Evolutionary conservation across 1,140 invertebrate genomes (phyloP).

Genomic region (Araneus ventricosus): DNA sequence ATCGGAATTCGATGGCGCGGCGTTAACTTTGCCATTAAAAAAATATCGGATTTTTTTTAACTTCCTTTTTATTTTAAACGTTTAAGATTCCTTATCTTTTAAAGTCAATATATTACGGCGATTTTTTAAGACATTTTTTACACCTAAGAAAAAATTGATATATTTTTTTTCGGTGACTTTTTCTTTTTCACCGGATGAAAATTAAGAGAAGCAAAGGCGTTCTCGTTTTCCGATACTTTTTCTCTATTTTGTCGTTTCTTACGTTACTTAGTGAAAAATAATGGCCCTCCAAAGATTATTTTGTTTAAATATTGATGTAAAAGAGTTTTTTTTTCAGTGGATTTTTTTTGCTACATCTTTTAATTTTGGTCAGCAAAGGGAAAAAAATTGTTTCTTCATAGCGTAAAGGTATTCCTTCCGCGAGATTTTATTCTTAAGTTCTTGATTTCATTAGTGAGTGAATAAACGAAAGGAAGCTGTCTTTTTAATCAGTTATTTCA

Average conservation of each 20-base stretch:
- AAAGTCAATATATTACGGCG: slow-evolving; percentile 5
- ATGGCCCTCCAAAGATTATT: too few species aligned
- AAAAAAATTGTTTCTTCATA: too few species aligned
- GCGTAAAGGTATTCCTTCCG: too few species aligned
- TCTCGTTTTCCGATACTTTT: background rate
- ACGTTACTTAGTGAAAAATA: too few species aligned
- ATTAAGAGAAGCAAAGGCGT: background rate
- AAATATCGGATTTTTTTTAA: slow-evolving; percentile 53
- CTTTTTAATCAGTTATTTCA: too few species aligned
- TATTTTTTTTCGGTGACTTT: background rate
- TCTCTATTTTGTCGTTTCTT: background rate
- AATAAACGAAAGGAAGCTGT: too few species aligned
- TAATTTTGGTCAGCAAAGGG: too few species aligned
- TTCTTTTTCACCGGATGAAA: background rate
- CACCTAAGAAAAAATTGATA: background rate
- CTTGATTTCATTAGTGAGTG: too few species aligned
- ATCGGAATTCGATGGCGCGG: slow-evolving; percentile 62
- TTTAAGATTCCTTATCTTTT: background rate
- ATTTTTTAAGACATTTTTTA: background rate
- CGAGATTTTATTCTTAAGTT: too few species aligned
- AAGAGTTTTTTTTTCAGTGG: too few species aligned
- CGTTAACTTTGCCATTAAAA: slow-evolving; percentile 71
- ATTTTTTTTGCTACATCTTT: too few species aligned
- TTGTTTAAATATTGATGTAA: too few species aligned
- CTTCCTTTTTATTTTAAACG: background rate